These are phyloP conservation scores for Otolemur garnettii DNA, from an alignment of 2,113 vertebrate species.

Conservation along the genomic window DNA sequence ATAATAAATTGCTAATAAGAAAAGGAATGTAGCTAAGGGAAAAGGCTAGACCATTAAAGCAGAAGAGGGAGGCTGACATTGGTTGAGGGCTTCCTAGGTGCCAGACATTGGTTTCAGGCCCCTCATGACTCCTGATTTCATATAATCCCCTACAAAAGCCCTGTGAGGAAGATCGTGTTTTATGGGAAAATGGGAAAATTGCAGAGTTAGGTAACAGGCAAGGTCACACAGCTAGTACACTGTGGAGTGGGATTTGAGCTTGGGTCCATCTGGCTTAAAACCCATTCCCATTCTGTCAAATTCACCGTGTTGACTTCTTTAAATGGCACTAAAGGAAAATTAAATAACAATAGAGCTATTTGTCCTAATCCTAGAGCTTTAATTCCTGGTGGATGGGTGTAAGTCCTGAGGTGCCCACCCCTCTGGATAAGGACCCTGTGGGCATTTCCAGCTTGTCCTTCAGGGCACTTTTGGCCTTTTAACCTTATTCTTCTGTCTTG, in stretches of 20 bases:
- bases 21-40: neutral
- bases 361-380: neutral
- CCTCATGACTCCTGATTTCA: neutral
- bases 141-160: neutral
- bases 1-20: slow-evolving; percentile 6
- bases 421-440: fast-evolving
- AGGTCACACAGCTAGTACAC: neutral
- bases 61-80: neutral
- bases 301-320: neutral
- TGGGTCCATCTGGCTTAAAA: neutral
- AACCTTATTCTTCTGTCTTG: neutral
- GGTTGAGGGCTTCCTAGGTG: neutral
- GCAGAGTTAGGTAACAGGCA: neutral
- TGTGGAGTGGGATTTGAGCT: neutral
- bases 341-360: neutral
- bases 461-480: too few species aligned
- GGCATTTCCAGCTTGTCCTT: neutral
- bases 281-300: neutral
- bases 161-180: neutral
- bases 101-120: neutral
- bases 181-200: neutral
- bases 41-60: neutral
- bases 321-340: neutral
- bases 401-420: too few species aligned
- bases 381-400: neutral